Evolutionary conservation across 2,888 invertebrate genomes (phyloP), one percentile per base, ranked within the genome.

Genomic region (Ornithoptera alexandrae): DNA sequence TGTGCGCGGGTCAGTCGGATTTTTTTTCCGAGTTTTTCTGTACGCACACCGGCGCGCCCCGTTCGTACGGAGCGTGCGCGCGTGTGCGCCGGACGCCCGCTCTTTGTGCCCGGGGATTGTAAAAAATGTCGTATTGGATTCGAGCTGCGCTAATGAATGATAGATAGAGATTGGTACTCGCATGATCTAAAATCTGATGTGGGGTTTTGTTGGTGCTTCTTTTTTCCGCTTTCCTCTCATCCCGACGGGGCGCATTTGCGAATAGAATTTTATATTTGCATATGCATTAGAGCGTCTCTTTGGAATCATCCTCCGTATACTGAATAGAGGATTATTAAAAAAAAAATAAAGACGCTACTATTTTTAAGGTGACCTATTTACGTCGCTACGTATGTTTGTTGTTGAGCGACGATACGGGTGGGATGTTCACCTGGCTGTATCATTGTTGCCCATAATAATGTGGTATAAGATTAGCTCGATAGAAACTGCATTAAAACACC

Each of bases 91-190:
- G 86, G 83, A 81, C 85, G 86, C 86, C 83, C 86, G 90, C 84
- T 88, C 92, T 92, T 92, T 92, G 92, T 92, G 90, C 91, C 85
- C 78, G 83, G 88, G 88, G 88, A 88, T 90, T 90, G 90, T 90
- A 91, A 91, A 92, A 92, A 92, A 91, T 91, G 91, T 92, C 92
- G 90, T 92, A 92, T 92, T 92, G 90, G 92, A 91, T 91, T 91
- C 90, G 88, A 87, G 90, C 87, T 86, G 84, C 84, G 85, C 91
- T 92, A 92, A 92, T 92, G 92, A 92, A 92, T 92, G 92, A 92
- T 92, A 92, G 90, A 89, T 90, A 88, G 81, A 85, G 79, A 84
- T 81, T 84, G 79, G 81, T 80, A 80, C 81, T 72, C 73, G 72
- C 68, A 71, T 79, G 79, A 76, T 85, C 84, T 82, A 84, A 89